Evolutionary conservation across 1,140 invertebrate genomes (phyloP), one percentile per base, ranked within the genome.

Genomic region (Camponotus floridanus): DNA sequence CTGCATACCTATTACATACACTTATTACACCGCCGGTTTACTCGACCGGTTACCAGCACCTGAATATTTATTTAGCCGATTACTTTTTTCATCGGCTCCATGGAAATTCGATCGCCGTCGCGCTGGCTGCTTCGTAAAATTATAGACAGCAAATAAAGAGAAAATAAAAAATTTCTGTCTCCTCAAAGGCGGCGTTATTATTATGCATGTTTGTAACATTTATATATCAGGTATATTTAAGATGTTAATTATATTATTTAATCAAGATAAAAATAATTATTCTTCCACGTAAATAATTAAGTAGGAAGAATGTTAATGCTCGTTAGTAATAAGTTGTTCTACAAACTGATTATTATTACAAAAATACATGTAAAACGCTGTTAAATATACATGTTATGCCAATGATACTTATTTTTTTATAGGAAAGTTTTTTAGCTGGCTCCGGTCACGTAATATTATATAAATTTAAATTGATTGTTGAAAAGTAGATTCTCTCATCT

Each of bases 1-100:
- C 76, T 86, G 86, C 87, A 88, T 88, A 78, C 86, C 81, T 86
- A 87, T 90, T 91, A 90, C 89, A 73, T 76, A 71, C 59, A 86
- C 86, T 79, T 90, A 91, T 91, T 91, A 91, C 86, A 84, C 86
- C 71, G 86, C 70, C 86, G 81, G 79, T 83, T 81, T 57, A 67
- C 68, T 42, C 78, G 86, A 87, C 80, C 81, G 88, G 88, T 90
- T 90, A 91, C 51, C 89, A 76, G 67, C 89, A 80, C 71, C 79
- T 91, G 89, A 90, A 91, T 90, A 91, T 91, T 91, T 88, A 91
- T 91, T 91, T 91, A 91, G 70, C 78, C 73, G 88, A 91, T 91
- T 89, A 90, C 88, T 88, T 87, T 86, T 91, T 88, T 87, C 78
- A 85, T 86, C 86, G 71, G 45, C 61, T 76, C 62, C 51, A 78